Evolutionary conservation across 23 tunicate species (phyloP).

Genomic region (Trididemnum clinides): DNA sequence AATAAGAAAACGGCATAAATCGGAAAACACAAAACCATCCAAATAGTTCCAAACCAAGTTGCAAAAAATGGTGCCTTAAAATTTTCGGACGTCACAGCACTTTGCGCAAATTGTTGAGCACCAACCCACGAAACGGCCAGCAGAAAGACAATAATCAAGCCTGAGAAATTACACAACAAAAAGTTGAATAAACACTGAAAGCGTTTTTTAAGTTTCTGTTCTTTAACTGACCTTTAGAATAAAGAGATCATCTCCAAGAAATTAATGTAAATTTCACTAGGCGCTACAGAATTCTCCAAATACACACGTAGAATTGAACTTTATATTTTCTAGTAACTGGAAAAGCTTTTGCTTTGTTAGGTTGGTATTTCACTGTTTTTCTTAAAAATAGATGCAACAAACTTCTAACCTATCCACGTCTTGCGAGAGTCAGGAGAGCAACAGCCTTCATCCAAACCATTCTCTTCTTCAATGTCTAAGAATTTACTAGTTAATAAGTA

Average conservation of each 20-base stretch:
- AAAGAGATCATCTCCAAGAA: no score
- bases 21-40: slow-evolving; percentile 86
- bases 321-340: no score
- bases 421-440: neutral
- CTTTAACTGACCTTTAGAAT: no score
- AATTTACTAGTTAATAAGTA: no score
- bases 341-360: no score
- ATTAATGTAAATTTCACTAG: no score
- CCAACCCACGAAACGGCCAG: slow-evolving; percentile 95
- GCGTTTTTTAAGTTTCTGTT: neutral
- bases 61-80: slow-evolving; percentile 82
- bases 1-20: slow-evolving; percentile 44
- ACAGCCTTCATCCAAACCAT: neutral
- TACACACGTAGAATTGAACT: no score
- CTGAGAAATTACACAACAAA: no score
- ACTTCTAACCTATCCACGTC: neutral
- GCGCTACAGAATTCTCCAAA: no score
- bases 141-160: slow-evolving; percentile 68
- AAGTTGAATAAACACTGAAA: neutral
- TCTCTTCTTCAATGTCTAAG: no score
- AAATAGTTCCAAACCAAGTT: slow-evolving; percentile 88
- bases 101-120: slow-evolving; percentile 91
- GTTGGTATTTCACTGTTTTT: no score
- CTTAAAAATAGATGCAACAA: neutral
- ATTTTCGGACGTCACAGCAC: slow-evolving; percentile 38